Conservation (phyloP, 2,797 vertebrate genomes). For the Sylvilagus floridanus region DNA sequence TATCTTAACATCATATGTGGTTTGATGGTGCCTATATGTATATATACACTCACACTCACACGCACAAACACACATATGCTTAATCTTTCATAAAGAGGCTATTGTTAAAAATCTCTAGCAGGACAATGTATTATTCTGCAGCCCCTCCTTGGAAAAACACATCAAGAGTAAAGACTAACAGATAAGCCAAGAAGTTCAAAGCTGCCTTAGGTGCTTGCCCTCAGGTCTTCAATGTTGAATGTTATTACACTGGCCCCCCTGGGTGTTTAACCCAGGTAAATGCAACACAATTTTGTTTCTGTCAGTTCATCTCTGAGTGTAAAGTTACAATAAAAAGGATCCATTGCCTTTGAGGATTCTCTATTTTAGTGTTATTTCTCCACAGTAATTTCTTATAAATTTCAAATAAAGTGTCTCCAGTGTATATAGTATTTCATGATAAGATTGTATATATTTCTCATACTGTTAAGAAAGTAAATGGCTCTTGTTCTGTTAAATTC, state of each 20-base stretch:
- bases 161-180: constrained; percentile 51
- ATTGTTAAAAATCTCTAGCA: constrained; percentile 32
- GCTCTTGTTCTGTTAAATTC: constrained; percentile 29
- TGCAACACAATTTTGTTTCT: constrained; percentile 53
- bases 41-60: too few relatives aligned
- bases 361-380: constrained; percentile 55
- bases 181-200: constrained; percentile 23
- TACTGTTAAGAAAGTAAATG: not conserved
- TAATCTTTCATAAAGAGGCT: constrained; percentile 43
- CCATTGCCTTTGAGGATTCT: constrained; percentile 54
- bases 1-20: constrained; percentile 85
- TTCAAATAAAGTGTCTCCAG: constrained; percentile 47
- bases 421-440: constrained; percentile 49
- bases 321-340: constrained; percentile 49
- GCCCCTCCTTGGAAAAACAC: constrained; percentile 9
- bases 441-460: not conserved
- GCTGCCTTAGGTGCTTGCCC: constrained; percentile 61
- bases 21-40: constrained; percentile 78
- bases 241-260: constrained; percentile 52
- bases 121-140: constrained; percentile 3
- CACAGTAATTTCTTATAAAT: constrained; percentile 38
- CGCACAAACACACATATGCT: not conserved
- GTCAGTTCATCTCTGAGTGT: constrained; percentile 54
- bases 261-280: constrained; percentile 57
- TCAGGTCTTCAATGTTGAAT: constrained; percentile 59